Evolutionary conservation across 2,888 invertebrate genomes (phyloP), one percentile per base, ranked within the genome.

Genomic region (Heliothis peltigera): DNA sequence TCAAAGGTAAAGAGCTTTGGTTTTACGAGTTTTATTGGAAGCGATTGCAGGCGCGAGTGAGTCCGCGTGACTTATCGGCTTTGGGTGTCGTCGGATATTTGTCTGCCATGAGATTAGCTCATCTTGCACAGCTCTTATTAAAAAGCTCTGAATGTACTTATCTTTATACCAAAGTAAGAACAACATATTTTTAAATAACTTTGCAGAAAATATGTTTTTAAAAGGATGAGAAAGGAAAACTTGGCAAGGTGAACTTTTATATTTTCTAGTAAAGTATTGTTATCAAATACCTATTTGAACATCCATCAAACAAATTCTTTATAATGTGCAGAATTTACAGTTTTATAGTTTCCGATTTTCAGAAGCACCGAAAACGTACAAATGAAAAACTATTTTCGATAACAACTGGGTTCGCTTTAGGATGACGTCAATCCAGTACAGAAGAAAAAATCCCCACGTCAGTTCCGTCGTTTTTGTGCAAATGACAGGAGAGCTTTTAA

Each of bases 21-120:
- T 59, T 64, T 75, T 63, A 78, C 56, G 59, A 62, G 60, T 67
- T 72, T 57, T 68, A 73, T 67, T 69, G 32, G 54, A 52, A 43
- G 65, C 57, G 39, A 56, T 66, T 61, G 64, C 72, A 67, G 54
- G 57, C 60, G 54, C 59, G 44, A 19, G 42, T n/a, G 43, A 54
- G 53, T 42, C 58, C 65, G 68, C 68, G 64, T 72, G 70, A 67
- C 77, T 72, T 81, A 81, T 85, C 83, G 80, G 85, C 80, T 81
- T 84, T 82, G 56, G 73, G 71, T 74, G 74, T 75, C 82, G 86
- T 88, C 86, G 76, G 84, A 86, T 86, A 81, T 81, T 84, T 76
- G 85, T 88, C 82, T 56, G 49, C 70, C 64, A 57, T 66, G 62
- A 81, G 87, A 87, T 88, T 84, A 86, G 52, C 74, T 61, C 70